Evolutionary conservation across 2,888 invertebrate species (phyloP).

Genomic region (Troilus luridus): DNA sequence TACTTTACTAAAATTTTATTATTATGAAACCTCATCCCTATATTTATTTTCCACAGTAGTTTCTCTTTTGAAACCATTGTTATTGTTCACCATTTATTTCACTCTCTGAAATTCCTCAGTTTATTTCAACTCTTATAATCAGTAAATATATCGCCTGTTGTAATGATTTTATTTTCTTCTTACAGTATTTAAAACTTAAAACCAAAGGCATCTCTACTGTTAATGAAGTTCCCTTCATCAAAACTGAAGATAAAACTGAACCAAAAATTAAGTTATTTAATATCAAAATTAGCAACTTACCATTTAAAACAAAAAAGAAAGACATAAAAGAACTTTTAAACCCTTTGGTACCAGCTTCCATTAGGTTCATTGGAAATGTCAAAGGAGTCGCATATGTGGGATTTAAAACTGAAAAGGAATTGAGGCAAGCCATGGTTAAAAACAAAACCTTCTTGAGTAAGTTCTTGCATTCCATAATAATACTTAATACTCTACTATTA

Average conservation of each 20-base stretch:
- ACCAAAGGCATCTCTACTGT: conserved; percentile 65
- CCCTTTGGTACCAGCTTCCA: conserved; percentile 82
- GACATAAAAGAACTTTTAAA: conserved; percentile 88
- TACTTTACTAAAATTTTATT: not conserved
- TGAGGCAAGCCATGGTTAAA: conserved; percentile 84
- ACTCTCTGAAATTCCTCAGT: not conserved
- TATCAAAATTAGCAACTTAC: conserved; percentile 83
- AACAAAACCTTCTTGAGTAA: conserved; percentile 89
- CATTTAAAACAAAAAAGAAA: conserved; percentile 85
- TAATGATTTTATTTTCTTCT: conserved; percentile 64
- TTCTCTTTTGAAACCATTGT: not conserved
- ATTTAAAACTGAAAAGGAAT: conserved; percentile 85
- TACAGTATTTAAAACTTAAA: conserved; percentile 73
- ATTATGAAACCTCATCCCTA: no score
- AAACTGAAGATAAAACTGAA: conserved; percentile 54
- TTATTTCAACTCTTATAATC: not conserved
- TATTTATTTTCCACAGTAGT: not conserved
- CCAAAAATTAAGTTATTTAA: conserved; percentile 72
- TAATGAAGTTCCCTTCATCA: conserved; percentile 53
- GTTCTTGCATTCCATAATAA: conserved; percentile 63
- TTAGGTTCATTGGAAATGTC: conserved; percentile 77
- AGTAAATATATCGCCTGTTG: not conserved
- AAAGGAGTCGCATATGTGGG: conserved; percentile 93
- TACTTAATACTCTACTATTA: not conserved
- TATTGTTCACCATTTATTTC: not conserved